Evolutionary conservation across 2,113 vertebrate species (phyloP).

Genomic region (Erythrocebus patas): DNA sequence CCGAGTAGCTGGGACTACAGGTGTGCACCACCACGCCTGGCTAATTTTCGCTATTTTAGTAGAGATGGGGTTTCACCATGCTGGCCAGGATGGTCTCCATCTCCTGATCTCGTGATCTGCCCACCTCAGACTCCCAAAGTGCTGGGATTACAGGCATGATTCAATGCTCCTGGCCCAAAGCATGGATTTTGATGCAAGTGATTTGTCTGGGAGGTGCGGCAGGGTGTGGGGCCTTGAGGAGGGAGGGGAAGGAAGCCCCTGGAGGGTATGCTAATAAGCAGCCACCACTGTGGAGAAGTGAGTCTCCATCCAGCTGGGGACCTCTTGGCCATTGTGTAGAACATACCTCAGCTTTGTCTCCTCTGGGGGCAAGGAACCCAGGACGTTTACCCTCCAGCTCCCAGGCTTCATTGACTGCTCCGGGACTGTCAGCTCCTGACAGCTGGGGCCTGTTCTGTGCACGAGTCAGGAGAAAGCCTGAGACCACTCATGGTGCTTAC

Average conservation of each 20-base stretch:
- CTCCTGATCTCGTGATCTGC: no score
- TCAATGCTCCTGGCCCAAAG: no score
- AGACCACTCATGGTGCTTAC: rapidly evolving
- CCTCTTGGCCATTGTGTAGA: rapidly evolving
- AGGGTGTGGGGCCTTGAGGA: rapidly evolving
- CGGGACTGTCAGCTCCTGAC: rapidly evolving
- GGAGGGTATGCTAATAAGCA: background rate
- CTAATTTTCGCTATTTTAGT: no score
- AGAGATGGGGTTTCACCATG: no score
- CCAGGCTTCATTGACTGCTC: background rate
- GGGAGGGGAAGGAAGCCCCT: background rate
- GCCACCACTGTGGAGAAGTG: background rate
- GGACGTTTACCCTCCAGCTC: background rate
- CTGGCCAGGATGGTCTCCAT: no score
- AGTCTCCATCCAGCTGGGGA: background rate
- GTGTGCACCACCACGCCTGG: no score
- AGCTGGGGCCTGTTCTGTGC: background rate
- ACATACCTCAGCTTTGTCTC: rapidly evolving
- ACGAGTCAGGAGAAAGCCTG: background rate
- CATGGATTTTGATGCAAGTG: background rate
- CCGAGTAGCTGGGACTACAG: no score
- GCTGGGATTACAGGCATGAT: no score
- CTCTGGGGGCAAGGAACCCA: rapidly evolving
- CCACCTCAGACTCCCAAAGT: no score
- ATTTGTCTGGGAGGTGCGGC: background rate